Conservation (phyloP, 2,888 invertebrate genomes). For the Cerceris rybyensis region DNA sequence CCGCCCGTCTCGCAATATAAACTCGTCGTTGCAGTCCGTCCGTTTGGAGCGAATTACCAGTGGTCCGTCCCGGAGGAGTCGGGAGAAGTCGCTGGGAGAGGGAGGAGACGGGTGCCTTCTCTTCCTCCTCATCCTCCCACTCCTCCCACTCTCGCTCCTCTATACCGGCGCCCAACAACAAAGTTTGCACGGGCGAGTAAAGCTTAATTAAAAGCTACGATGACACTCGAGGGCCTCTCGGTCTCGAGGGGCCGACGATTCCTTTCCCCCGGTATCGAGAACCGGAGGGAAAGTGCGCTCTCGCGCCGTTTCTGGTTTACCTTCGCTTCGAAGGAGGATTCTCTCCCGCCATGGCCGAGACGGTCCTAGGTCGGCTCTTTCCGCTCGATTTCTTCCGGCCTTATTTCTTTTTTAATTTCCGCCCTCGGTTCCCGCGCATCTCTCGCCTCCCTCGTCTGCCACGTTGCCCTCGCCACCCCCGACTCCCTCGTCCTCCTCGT, state of each 20-base stretch:
- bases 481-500: background rate
- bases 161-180: constrained; percentile 57
- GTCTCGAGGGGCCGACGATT: constrained; percentile 50
- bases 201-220: constrained; percentile 71
- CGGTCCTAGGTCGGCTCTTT: background rate
- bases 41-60: constrained; percentile 68
- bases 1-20: constrained; percentile 64
- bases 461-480: too few relatives aligned
- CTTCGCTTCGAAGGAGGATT: constrained; percentile 7
- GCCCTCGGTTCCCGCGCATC: background rate
- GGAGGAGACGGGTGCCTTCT: too few relatives aligned
- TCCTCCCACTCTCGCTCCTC: background rate
- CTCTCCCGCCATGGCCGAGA: background rate
- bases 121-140: too few relatives aligned
- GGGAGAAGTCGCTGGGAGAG: too few relatives aligned
- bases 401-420: background rate
- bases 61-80: constrained; percentile 63
- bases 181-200: constrained; percentile 67
- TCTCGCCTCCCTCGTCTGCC: too few relatives aligned
- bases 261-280: constrained; percentile 58
- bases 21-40: constrained; percentile 62
- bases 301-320: constrained; percentile 59
- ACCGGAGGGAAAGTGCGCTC: constrained; percentile 41
- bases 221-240: constrained; percentile 66
- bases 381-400: background rate